Conservation (phyloP, 2,113 vertebrate species). For the Microtus ochrogaster region DNA sequence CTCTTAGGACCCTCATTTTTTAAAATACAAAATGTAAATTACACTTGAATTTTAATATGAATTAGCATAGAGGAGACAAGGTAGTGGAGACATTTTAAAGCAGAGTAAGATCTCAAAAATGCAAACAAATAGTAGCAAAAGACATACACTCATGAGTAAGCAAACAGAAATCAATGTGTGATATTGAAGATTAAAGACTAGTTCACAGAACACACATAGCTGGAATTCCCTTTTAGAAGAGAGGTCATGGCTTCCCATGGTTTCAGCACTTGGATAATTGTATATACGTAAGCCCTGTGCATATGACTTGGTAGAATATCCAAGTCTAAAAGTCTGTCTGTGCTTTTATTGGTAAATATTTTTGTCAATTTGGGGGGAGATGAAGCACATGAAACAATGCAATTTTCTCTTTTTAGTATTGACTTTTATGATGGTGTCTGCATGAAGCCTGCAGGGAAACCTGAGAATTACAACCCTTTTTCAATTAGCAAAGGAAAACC, state of each 20-base stretch:
- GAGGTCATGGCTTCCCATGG: neutral
- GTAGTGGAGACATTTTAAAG: neutral
- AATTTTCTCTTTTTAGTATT: slow-evolving; percentile 54
- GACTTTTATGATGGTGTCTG: slow-evolving; percentile 57
- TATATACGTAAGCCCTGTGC: neutral
- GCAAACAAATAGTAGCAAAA: slow-evolving; percentile 31
- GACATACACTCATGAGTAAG: neutral
- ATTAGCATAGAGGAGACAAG: slow-evolving; percentile 13
- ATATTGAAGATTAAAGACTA: neutral
- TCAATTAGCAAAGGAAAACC: slow-evolving; percentile 70
- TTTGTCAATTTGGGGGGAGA: neutral
- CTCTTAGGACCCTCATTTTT: no score
- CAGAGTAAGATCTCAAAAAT: slow-evolving; percentile 1
- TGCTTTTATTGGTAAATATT: neutral
- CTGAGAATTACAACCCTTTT: slow-evolving; percentile 58
- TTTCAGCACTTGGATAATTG: neutral
- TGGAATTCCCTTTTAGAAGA: neutral
- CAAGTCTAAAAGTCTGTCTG: neutral
- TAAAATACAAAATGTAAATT: neutral
- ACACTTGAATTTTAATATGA: slow-evolving; percentile 24
- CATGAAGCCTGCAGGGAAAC: neutral
- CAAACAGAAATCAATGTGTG: neutral
- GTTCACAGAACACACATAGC: neutral
- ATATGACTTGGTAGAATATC: neutral
- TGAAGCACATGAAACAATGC: neutral